Base-by-base conservation (phyloP, 2,113 vertebrate genomes). In the Oceanodroma tethys region DNA sequence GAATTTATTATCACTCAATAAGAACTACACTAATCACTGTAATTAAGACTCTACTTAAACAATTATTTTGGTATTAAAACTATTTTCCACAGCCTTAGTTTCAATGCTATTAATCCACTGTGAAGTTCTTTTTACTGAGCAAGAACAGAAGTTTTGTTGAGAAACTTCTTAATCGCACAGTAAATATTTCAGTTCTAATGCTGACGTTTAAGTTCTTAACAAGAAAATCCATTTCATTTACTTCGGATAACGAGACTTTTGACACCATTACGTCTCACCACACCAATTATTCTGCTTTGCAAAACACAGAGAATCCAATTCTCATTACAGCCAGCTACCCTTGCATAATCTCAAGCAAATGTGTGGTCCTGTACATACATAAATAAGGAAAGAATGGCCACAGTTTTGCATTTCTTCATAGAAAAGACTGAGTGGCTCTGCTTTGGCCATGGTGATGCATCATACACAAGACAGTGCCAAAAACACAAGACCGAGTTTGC, bases 1-100 rank as follows among this genome's bases (percentile, higher is more conserved):
- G 50, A 95, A 55, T 78, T 67, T 38, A 80, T 89, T 95, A 86
- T 59, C 86, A 81, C 74, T 70, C 83, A 90, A 6, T 94, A 91
- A 97, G 66, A 95, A 78, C 78, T 82, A 90, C 67, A 79, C 47
- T 97, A 97, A 96, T 86, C 87, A 62, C 59, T 59, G 59, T 70
- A 93, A 96, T 94, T 95, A 96, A 97, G 50, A 36, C 45, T 60
- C 56, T 87, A 95, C 66, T 96, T 88, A 96, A 97, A 90, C 85
- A 86, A 94, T 92, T 96, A 96, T 90, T 95, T 96, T 81, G 29
- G 65, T 92, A 92, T 93, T 96, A 96, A 94, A 95, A 84, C 68
- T 71, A n/a, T 88, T 95, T 96, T 90, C 40, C 88, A 80, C 40
- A 81, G 76, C 27, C 72, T 94, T 90, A 63, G 60, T 75, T 94